Conservation (phyloP, 1,140 invertebrate species). For the Lanistes nyassanus region DNA sequence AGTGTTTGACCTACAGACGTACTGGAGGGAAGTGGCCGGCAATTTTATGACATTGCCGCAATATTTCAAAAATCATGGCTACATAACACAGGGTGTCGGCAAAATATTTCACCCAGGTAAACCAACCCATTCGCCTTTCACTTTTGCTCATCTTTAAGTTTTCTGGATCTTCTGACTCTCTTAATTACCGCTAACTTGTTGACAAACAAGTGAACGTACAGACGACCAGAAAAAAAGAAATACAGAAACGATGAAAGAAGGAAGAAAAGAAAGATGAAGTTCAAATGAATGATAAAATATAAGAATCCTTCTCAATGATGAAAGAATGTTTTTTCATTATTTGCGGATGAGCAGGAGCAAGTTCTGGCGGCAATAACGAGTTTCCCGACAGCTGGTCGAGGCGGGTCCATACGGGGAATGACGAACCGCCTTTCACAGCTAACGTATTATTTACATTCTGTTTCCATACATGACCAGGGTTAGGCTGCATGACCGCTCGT, state of each 20-base stretch:
- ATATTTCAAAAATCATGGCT: constrained; percentile 84
- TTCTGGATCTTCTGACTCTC: no score
- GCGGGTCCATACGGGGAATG: neutral
- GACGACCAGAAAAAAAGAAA: no score
- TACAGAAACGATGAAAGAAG: no score
- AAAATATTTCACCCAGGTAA: constrained; percentile 84
- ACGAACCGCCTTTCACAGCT: neutral
- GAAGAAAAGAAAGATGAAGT: no score
- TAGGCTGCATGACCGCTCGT: no score
- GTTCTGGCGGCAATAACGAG: constrained; percentile 84
- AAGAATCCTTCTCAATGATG: no score
- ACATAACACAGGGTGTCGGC: constrained; percentile 81
- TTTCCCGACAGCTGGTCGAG: constrained; percentile 83
- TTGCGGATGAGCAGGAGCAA: constrained; percentile 72
- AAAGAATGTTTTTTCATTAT: neutral
- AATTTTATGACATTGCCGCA: constrained; percentile 90
- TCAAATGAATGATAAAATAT: no score
- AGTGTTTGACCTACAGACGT: constrained; percentile 80
- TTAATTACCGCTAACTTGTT: no score
- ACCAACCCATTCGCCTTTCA: neutral
- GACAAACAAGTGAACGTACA: no score
- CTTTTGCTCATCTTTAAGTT: no score
- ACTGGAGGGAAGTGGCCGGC: constrained; percentile 80
- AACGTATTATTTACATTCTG: neutral
- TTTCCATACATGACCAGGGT: neutral